Evolutionary conservation across 2,113 vertebrate species (phyloP).

Genomic region (Sialia sialis): DNA sequence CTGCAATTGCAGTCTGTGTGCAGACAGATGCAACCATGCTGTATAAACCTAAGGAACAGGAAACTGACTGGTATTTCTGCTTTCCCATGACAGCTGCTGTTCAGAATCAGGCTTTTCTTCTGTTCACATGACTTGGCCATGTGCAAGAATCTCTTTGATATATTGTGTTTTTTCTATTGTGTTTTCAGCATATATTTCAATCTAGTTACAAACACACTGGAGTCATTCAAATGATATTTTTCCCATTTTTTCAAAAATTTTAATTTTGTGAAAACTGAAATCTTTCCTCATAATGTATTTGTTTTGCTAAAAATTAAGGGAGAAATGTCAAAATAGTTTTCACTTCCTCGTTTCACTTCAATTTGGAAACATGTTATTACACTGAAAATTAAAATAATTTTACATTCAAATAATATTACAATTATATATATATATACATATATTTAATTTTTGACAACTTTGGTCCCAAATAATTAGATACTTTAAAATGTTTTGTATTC

Average conservation of each 20-base stretch:
- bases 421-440: neutral
- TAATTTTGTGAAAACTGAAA: neutral
- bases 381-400: neutral
- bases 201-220: neutral
- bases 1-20: too few relatives aligned
- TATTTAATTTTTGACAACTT: neutral
- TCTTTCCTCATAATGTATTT: neutral
- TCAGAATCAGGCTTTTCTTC: neutral
- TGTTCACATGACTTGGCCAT: neutral
- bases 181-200: neutral
- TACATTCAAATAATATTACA: neutral
- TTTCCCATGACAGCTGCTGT: neutral
- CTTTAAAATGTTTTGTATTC: neutral
- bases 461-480: neutral
- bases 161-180: neutral
- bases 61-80: neutral
- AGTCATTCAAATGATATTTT: neutral
- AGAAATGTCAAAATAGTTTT: neutral
- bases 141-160: neutral
- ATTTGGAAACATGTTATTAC: neutral
- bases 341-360: neutral
- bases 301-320: neutral
- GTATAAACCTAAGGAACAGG: fast-evolving
- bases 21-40: neutral
- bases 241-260: neutral